A percentile compares a stretch with the other conserved stretches of the same genome.
phyloP scores from a whole-genome alignment of 2,797 vertebrate genomes.

The Urocyon cinereoargenteus region DNA sequence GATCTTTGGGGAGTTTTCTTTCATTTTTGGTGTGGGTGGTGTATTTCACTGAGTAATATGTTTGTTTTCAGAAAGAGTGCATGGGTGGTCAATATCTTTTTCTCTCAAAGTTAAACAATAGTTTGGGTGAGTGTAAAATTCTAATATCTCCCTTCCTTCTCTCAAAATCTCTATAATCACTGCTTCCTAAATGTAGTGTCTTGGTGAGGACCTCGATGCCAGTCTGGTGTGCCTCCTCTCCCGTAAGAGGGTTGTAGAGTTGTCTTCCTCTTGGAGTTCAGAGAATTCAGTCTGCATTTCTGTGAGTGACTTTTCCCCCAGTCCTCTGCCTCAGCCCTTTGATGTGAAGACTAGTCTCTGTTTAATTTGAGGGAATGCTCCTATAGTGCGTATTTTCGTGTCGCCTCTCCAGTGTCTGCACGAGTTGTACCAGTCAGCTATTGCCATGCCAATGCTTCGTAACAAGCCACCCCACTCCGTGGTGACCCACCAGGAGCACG shows the following conservation, averaged over 20 bases:
- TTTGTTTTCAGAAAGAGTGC: not conserved
- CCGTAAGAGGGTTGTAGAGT: rapidly evolving
- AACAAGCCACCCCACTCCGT: not conserved
- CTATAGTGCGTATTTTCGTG: rapidly evolving
- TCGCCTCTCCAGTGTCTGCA: not conserved
- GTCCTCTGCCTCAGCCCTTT: rapidly evolving
- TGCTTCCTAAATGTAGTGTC: not conserved
- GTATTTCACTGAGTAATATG: not conserved
- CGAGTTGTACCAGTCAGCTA: not conserved
- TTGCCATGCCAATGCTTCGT: rapidly evolving
- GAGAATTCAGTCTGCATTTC: rapidly evolving
- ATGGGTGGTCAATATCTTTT: not conserved
- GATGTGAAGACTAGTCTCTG: not conserved
- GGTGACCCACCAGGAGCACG: rapidly evolving
- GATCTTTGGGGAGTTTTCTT: not conserved
- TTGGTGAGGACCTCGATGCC: not conserved
- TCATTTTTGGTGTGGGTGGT: not conserved
- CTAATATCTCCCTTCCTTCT: not conserved
- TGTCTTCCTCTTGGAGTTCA: rapidly evolving
- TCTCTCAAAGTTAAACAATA: not conserved
- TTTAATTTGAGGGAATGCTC: not conserved
- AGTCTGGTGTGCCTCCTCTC: not conserved
- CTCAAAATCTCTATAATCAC: not conserved
- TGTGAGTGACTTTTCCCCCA: rapidly evolving
- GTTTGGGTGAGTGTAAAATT: not conserved